Evolutionary conservation across 1,140 invertebrate species (phyloP), one percentile per base, ranked within the genome.

Genomic region (Drosophila pectinifera): DNA sequence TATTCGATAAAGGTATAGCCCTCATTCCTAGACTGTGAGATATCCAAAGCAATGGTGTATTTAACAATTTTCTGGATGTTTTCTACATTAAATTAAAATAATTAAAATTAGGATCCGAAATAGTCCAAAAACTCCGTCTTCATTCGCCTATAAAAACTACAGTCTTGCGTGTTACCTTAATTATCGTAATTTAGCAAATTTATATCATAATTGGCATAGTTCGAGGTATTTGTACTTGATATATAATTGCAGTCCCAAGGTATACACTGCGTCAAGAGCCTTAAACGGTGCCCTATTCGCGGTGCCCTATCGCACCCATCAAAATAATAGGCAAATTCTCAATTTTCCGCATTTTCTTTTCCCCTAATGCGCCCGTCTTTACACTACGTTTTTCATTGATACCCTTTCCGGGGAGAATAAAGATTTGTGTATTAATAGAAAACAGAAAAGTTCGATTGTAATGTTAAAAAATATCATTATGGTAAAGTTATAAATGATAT

Each of bases 271-370:
- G 34, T 16, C 48, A 51, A 36, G 49, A 7, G 36, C 31, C 49
- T 5, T 10, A 11, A 36, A 10, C 31, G 31, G 13, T 34, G 11
- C 31, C 31, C 13, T 34, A 1, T 11, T 22, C 10, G 13, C 18
- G 0, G 18, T 22, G 18, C 28, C 18, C 4, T 4, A 20, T 34
- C 2, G 28, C 28, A 31, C 7, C 6, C 49, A 53, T 36, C 49
- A 36, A 53, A 53, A 53, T 53, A 53, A 36, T 53, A 22, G 31
- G 18, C 7, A 36, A 53, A 36, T 34, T 53, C 49, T 53, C 18
- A 53, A 53, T 53, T 36, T 34, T 36, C 7, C 7, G 31, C 31
- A 36, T 53, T 53, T 53, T 53, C 13, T 34, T 53, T 36, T 14
- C 18, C 26, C 16, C 46, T 49, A 18, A 49, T 1, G 18, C 13